These are phyloP conservation scores for Rhamnusium bicolor DNA, from an alignment of 2,888 invertebrate genomes.

Conservation along the genomic window DNA sequence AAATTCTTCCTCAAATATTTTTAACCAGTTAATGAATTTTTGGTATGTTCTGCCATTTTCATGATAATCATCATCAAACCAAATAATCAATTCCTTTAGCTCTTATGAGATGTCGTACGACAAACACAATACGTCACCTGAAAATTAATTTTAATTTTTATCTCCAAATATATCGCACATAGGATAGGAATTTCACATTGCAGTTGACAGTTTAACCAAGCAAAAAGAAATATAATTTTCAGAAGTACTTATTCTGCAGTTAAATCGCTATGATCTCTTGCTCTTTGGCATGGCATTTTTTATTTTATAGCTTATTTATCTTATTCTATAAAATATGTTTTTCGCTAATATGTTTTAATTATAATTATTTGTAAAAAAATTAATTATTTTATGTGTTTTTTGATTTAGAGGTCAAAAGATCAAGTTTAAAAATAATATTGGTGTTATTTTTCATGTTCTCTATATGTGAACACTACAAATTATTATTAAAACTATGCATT, in stretches of 20 bases:
- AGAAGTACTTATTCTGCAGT: conserved; percentile 20
- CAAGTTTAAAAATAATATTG: not conserved
- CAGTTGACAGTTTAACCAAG: not conserved
- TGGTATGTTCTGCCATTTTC: too few species aligned
- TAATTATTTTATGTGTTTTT: not conserved
- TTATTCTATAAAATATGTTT: not conserved
- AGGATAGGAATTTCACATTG: too few species aligned
- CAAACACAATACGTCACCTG: too few species aligned
- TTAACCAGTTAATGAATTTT: too few species aligned
- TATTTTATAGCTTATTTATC: conserved; percentile 14
- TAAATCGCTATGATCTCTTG: conserved; percentile 12
- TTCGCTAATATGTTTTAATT: not conserved
- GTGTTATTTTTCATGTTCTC: not conserved
- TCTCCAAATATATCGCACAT: too few species aligned
- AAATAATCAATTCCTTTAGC: too few species aligned
- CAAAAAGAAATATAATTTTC: conserved; percentile 1
- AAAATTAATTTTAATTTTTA: too few species aligned
- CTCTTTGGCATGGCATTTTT: conserved; percentile 30
- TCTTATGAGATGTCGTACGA: too few species aligned
- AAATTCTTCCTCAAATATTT: too few species aligned
- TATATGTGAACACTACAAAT: too few species aligned
- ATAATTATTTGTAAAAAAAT: not conserved
- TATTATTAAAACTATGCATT: too few species aligned
- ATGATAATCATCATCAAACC: too few species aligned
- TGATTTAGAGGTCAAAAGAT: conserved; percentile 29